Evolutionary conservation across 1,140 invertebrate genomes (phyloP), one percentile per base, ranked within the genome.

Genomic region (Agrilus planipennis): DNA sequence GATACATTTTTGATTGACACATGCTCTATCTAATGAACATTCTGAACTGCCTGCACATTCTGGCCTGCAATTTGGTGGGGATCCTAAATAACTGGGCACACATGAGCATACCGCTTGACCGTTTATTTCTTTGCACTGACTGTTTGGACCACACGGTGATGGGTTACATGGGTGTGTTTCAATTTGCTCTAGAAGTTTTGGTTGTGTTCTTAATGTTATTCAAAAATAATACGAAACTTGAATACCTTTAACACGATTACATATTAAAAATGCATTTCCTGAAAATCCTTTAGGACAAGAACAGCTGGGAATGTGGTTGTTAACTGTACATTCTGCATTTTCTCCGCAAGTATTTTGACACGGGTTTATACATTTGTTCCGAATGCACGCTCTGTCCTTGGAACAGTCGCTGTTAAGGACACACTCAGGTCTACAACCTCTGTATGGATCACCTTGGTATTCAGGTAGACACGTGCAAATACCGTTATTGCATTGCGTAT

Each of bases 261-360:
- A 85, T 34, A 71, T 61, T 17, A 73, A 58, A 52, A 84, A 83
- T 28, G 84, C 81, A 70, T 87, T 78, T 28, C 84, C 81, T 39
- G 69, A 67, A 55, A 73, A 77, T 41, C 73, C 71, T 34, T 64
- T 51, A 25, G 70, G 65, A 54, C 84, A 87, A 47, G 71, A 70
- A 51, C 83, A 69, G 55, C 73, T 73, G 29, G 78, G 71, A 36
- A 73, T 58, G 53, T 81, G 78, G 58, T 75, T 75, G 14, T 70
- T 63, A 16, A 78, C 75, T 50, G 70, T 71, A 54, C 84, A 89
- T 29, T 76, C 63, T 7, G 84, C 81, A 54, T 78, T 80, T 31
- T 64, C 49, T 6, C 76, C 77, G 59, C 79, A 82, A 15, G 73
- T 69, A 34, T 67, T 71, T 15, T 65, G 66, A 50, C 76, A 79